Evolutionary conservation across 2,888 invertebrate genomes (phyloP).

Genomic region (Philereme transversata): DNA sequence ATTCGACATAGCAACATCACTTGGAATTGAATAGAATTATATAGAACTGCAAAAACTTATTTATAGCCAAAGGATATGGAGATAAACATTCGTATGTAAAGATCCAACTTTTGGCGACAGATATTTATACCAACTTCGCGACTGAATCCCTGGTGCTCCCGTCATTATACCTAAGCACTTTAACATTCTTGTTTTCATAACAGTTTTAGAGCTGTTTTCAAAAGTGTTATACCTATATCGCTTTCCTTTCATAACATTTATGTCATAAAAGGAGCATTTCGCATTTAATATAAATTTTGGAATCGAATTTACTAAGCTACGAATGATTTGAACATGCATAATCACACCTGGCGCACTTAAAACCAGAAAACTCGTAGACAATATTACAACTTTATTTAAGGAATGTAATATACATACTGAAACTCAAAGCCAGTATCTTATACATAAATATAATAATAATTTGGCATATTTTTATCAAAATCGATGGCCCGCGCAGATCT

Average conservation of each 20-base stretch:
- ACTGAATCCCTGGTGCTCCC: constrained; percentile 34
- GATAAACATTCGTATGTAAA: constrained; percentile 44
- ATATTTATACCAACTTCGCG: constrained; percentile 38
- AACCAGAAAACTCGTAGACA: constrained; percentile 15
- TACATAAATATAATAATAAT: constrained; percentile 54
- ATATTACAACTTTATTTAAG: constrained; percentile 17
- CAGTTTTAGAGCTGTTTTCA: constrained; percentile 29
- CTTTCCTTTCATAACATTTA: too few relatives aligned
- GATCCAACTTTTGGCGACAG: constrained; percentile 40
- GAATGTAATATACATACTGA: constrained; percentile 37
- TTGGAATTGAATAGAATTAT: constrained; percentile 30
- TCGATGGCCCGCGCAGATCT: constrained; percentile 57
- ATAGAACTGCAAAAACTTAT: constrained; percentile 23
- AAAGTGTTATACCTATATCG: too few relatives aligned
- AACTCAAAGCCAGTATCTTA: constrained; percentile 52
- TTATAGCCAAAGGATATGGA: constrained; percentile 25
- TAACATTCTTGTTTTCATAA: constrained; percentile 41
- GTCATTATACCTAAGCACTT: constrained; percentile 32
- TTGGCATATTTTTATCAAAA: constrained; percentile 69
- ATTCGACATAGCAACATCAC: constrained; percentile 51
- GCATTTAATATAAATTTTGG: constrained; percentile 52
- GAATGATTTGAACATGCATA: constrained; percentile 42
- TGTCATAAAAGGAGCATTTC: constrained; percentile 40
- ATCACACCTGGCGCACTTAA: constrained; percentile 38
- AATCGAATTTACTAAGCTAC: constrained; percentile 46